Base-by-base conservation (phyloP, 1,140 invertebrate species). In the Lethrus apterus region DNA sequence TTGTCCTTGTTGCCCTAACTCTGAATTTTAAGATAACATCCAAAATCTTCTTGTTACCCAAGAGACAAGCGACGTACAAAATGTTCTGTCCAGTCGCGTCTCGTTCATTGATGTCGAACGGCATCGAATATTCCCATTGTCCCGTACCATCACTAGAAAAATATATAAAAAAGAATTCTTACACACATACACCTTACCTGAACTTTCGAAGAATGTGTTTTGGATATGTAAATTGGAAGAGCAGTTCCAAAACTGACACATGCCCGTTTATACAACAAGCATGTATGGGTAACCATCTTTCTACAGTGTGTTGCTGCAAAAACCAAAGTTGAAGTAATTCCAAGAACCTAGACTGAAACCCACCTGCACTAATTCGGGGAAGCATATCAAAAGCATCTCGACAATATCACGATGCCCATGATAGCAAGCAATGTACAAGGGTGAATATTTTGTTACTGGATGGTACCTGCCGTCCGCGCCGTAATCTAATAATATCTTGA, bases 201-300 rank as follows among this genome's bases (percentile, higher is more conserved):
- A 77, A 89, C 56, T 75, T 81, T 19, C 68, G 70, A 49, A 86
- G 67, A 31, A 88, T 58, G 46, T 83, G 68, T 15, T 77, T 70
- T 0, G 90, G 89, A 71, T 94, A 97, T 0, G 81, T 73, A 64
- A 83, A 90, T 56, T 86, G 81, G 1, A 98, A 72, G 2, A 96
- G 68, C 13, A 86, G 61, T 30, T 89, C 83, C 26, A 92, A 72
- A 26, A 93, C 70, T 18, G 76, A 58, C 10, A 81, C 68, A 67
- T 95, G 90, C 2, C 87, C 87, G 62, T 90, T 89, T 46, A 93
- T 89, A 50, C 84, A 86, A 23, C 90, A 89, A 4, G 90, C 91
- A 70, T 98, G 94, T 17, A 97, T 73, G 0, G 93, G 91, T 32
- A 95, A 68, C 86, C 91, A 92, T 57, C 83, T 81, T 64, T 97